A percentile compares a stretch with the other conserved stretches of the same genome.
Evolutionary conservation across 2,797 vertebrate species (phyloP).

Genomic region (Anas flavirostris): DNA sequence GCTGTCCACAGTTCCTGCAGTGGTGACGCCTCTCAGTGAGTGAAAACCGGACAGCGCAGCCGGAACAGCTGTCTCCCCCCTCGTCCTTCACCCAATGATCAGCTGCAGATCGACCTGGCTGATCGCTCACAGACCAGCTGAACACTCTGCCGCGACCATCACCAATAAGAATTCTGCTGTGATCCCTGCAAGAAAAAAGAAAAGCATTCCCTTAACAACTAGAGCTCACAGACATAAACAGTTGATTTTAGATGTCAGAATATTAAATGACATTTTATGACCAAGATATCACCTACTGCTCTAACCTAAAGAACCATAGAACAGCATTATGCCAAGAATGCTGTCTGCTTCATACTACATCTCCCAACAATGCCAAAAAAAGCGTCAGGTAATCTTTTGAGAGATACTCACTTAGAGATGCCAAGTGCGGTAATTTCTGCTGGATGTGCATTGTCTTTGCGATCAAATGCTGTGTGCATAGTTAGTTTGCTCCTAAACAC

Average conservation of each 20-base stretch:
- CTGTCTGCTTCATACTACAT: rapidly evolving
- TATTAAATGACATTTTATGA: rapidly evolving
- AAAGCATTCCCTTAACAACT: background rate
- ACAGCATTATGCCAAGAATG: background rate
- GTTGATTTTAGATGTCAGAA: rapidly evolving
- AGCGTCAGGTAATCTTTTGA: rapidly evolving
- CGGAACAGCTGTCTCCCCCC: slow-evolving; percentile 94
- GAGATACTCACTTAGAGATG: slow-evolving; percentile 91
- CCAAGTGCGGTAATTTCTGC: slow-evolving; percentile 93
- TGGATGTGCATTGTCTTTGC: slow-evolving; percentile 96
- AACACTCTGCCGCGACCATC: slow-evolving; percentile 95
- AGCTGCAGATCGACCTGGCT: slow-evolving; percentile 93
- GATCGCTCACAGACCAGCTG: slow-evolving; percentile 98
- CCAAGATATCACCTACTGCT: rapidly evolving
- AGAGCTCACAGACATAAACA: rapidly evolving
- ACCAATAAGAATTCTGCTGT: slow-evolving; percentile 96
- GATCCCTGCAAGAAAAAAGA: slow-evolving; percentile 83
- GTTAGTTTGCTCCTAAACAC: slow-evolving; percentile 98
- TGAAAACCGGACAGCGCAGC: slow-evolving; percentile 92
- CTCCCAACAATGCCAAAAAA: background rate
- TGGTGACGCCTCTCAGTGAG: slow-evolving; percentile 96
- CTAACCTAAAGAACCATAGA: background rate
- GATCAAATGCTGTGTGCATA: slow-evolving; percentile 98
- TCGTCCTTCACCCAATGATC: slow-evolving; percentile 99
- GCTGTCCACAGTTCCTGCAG: slow-evolving; percentile 98